A percentile compares a stretch with the other conserved stretches of the same genome.
Conservation (phyloP, 2,113 vertebrate genomes). For the Coryphaenoides rupestris region DNA sequence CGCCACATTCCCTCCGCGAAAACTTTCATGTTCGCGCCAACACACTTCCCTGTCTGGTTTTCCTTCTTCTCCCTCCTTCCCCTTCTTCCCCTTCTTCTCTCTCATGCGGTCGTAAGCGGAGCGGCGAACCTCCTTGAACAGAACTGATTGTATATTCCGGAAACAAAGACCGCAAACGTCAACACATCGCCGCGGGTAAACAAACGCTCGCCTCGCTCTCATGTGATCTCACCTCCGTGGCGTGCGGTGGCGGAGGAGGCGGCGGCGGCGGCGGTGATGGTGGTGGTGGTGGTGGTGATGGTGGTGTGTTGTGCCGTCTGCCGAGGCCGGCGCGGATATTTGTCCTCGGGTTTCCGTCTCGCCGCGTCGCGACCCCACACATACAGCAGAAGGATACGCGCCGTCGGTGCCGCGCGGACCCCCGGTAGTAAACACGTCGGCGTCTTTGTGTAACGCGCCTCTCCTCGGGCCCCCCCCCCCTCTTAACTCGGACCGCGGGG, state of each 20-base stretch:
- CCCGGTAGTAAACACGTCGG: no score
- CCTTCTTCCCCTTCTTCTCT: no score
- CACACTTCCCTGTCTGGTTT: constrained; percentile 36
- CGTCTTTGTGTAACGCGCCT: no score
- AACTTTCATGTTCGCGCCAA: constrained; percentile 23
- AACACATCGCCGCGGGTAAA: constrained; percentile 67
- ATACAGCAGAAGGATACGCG: constrained; percentile 41
- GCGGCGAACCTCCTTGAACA: constrained; percentile 60
- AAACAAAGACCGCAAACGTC: constrained; percentile 66
- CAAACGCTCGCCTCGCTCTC: constrained; percentile 46
- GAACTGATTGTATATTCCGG: constrained; percentile 69
- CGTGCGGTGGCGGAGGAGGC: no score
- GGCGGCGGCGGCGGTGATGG: no score
- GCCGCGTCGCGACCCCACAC: constrained; percentile 33
- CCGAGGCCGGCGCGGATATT: constrained; percentile 61
- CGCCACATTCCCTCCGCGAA: no score
- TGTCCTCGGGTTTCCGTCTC: constrained; percentile 55
- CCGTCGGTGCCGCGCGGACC: no score
- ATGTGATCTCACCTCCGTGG: constrained; percentile 57
- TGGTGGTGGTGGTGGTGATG: no score
- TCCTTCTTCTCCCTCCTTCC: no score
- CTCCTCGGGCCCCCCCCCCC: no score
- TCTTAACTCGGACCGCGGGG: no score
- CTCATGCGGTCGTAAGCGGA: constrained; percentile 6
- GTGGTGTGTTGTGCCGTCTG: no score